phyloP scores from a whole-genome alignment of 2,113 vertebrate species.

The Eulacestoma nigropectus region DNA sequence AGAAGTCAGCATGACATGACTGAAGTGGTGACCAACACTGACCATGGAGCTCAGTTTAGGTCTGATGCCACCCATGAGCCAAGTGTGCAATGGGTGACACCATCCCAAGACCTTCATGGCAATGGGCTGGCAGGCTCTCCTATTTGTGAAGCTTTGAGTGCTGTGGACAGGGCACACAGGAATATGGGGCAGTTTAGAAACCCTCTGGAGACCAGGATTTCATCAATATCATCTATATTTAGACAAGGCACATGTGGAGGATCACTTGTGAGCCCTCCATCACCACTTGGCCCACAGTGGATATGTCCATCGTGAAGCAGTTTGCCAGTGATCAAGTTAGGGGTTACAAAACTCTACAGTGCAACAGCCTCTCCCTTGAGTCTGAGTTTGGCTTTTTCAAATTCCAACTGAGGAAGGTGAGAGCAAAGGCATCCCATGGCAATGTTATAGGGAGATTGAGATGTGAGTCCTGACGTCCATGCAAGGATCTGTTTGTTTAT shows the following conservation, averaged over 20 bases:
- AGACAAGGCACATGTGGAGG: neutral
- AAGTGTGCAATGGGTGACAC: neutral
- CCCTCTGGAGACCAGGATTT: neutral
- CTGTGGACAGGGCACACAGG: neutral
- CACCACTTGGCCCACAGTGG: neutral
- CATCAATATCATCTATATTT: neutral
- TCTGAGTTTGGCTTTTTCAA: neutral
- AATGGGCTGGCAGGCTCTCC: neutral
- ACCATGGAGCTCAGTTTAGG: neutral
- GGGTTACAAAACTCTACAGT: neutral
- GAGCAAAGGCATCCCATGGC: neutral
- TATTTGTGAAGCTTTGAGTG: neutral
- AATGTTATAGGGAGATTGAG: accelerated
- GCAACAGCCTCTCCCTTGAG: neutral
- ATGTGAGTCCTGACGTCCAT: neutral
- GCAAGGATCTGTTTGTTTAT: neutral
- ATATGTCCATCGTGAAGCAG: neutral
- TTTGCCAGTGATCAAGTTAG: neutral
- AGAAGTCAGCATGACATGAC: neutral
- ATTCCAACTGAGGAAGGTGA: neutral
- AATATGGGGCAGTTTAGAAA: neutral
- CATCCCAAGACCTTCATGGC: neutral
- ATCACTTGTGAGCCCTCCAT: neutral
- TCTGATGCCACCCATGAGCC: neutral
- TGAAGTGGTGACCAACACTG: neutral